A percentile compares a stretch with the other conserved stretches of the same genome.
Conservation (phyloP, 2,888 invertebrate genomes). For the Lepidocyrtinus sp. region DNA sequence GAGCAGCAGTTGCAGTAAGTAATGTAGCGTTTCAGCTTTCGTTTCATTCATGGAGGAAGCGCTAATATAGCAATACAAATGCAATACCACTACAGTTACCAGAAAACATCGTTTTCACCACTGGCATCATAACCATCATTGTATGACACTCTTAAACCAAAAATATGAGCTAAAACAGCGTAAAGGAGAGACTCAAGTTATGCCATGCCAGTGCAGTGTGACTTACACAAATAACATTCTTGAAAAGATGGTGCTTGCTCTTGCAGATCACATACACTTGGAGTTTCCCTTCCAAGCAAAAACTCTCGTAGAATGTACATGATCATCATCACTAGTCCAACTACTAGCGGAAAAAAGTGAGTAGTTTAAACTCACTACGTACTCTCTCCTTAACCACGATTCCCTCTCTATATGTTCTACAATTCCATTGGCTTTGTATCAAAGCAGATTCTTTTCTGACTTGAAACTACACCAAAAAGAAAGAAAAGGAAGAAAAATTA, state of each 20-base stretch:
- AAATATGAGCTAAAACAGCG: no score
- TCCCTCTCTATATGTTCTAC: not conserved
- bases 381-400: not conserved
- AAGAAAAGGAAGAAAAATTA: not conserved
- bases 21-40: not conserved
- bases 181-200: no score
- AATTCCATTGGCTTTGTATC: not conserved
- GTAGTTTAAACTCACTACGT: not conserved
- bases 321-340: not conserved
- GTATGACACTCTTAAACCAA: not conserved
- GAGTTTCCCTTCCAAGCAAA: not conserved
- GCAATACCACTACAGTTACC: not conserved
- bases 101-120: not conserved
- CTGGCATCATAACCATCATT: not conserved
- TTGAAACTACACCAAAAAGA: not conserved
- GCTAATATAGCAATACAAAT: not conserved
- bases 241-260: not conserved
- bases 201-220: not conserved
- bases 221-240: not conserved
- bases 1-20: not conserved
- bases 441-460: not conserved
- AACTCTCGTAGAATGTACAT: not conserved
- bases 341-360: not conserved
- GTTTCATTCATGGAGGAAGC: not conserved
- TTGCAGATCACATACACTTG: not conserved